A percentile compares a stretch with the other conserved stretches of the same genome.
These are phyloP conservation scores for Calliphora vicina DNA, from an alignment of 1,140 invertebrate species.

Conservation along the genomic window DNA sequence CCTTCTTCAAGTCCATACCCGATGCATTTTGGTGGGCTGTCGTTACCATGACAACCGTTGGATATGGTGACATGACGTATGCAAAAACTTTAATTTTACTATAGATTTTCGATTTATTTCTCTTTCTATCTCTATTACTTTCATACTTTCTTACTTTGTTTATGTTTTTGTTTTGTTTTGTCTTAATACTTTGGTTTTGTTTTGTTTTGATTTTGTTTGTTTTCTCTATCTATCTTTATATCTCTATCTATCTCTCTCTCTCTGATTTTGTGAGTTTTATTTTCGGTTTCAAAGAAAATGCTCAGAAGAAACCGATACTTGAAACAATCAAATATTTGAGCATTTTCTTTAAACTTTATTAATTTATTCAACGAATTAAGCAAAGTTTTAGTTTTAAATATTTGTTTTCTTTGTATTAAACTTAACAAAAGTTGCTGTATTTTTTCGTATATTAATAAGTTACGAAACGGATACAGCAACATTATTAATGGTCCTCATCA, in stretches of 20 bases:
- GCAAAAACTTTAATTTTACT: constrained; percentile 65
- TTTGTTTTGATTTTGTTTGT: background rate
- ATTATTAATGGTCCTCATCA: no score
- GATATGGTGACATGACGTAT: constrained; percentile 99
- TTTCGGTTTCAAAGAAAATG: background rate
- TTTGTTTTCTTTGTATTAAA: no score
- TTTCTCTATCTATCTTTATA: background rate
- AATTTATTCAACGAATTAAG: no score
- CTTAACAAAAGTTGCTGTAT: no score
- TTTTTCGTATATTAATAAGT: no score
- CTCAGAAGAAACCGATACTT: background rate
- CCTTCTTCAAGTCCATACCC: constrained; percentile 98
- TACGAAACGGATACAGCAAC: no score
- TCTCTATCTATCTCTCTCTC: background rate
- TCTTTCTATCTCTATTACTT: constrained; percentile 23
- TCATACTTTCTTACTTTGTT: constrained; percentile 25
- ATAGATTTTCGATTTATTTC: constrained; percentile 35
- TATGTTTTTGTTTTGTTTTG: constrained; percentile 3
- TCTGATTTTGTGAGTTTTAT: background rate
- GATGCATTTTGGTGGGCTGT: constrained; percentile 99
- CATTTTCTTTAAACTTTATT: no score
- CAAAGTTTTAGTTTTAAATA: no score
- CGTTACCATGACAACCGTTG: constrained; percentile 99
- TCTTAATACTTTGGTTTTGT: background rate
- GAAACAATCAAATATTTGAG: no score